Evolutionary conservation across 2,888 invertebrate genomes (phyloP).

Genomic region (Lissocephala sabroskyi): DNA sequence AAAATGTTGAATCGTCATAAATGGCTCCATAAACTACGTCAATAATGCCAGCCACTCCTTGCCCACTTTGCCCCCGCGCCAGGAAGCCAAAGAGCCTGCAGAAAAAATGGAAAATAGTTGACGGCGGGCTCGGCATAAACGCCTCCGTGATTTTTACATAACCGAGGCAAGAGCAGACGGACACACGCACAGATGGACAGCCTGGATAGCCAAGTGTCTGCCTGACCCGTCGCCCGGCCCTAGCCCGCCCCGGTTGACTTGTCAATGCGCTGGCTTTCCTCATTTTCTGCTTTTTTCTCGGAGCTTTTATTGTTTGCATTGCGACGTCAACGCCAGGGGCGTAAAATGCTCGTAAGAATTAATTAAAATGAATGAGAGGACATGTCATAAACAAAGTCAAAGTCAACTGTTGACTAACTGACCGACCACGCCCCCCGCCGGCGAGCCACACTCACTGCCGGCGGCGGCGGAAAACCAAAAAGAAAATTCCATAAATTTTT

Average conservation of each 20-base stretch:
- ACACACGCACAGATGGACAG: constrained; percentile 3
- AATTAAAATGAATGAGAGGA: constrained; percentile 65
- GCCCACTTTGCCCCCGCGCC: neutral
- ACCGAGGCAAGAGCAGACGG: constrained; percentile 4
- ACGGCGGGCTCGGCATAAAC: constrained; percentile 54
- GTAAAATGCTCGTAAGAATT: constrained; percentile 56
- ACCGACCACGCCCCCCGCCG: constrained; percentile 23
- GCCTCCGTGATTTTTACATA: constrained; percentile 63
- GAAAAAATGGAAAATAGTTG: constrained; percentile 61
- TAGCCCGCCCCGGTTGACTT: neutral
- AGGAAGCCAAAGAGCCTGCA: neutral
- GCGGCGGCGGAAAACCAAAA: too few species aligned
- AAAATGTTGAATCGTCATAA: constrained; percentile 67
- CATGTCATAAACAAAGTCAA: constrained; percentile 61
- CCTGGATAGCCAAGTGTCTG: constrained; percentile 20
- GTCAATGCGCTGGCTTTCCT: constrained; percentile 6
- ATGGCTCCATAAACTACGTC: constrained; percentile 65
- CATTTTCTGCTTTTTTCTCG: too few species aligned
- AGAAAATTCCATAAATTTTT: constrained; percentile 64
- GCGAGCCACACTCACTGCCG: too few species aligned
- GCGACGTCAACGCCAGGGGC: constrained; percentile 60
- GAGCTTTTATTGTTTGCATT: constrained; percentile 51
- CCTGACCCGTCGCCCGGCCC: constrained; percentile 6
- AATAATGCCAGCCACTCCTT: constrained; percentile 30
- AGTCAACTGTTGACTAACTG: constrained; percentile 56